A percentile compares a stretch with the other conserved stretches of the same genome.
These are phyloP conservation scores for Danio tinwini DNA, from an alignment of 2,797 vertebrate species.

Conservation along the genomic window DNA sequence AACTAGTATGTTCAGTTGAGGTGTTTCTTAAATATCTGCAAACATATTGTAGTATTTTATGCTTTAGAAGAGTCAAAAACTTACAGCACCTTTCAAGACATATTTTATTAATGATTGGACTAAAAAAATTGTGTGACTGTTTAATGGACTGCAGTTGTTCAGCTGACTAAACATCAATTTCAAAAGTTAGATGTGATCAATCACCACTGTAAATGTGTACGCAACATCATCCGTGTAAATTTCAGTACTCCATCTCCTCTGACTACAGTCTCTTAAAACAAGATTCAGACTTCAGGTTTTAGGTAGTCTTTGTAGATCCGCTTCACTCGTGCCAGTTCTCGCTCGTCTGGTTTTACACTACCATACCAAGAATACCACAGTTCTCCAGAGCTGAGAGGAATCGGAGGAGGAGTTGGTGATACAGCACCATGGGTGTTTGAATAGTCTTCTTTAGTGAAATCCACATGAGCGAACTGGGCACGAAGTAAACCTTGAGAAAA, in stretches of 20 bases:
- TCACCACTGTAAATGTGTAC: not conserved
- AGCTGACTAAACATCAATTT: not conserved
- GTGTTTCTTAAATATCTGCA: no score
- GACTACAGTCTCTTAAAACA: not conserved
- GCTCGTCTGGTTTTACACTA: constrained; percentile 75
- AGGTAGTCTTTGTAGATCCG: constrained; percentile 83
- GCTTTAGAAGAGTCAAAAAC: no score
- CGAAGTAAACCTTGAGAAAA: constrained; percentile 81
- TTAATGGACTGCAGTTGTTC: not conserved
- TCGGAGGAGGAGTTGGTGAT: constrained; percentile 74
- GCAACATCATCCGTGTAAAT: not conserved
- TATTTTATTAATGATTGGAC: not conserved
- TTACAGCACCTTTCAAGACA: no score
- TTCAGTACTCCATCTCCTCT: not conserved
- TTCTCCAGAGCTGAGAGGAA: constrained; percentile 54
- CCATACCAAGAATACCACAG: constrained; percentile 90
- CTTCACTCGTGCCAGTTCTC: constrained; percentile 78
- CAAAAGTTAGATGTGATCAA: not conserved
- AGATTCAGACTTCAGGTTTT: constrained; percentile 52
- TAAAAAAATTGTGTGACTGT: not conserved
- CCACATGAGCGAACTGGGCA: constrained; percentile 76
- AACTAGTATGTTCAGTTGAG: no score
- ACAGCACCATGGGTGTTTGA: constrained; percentile 85
- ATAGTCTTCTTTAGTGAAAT: constrained; percentile 79
- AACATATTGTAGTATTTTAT: no score